Percentiles rank a stretch among this genome's conserved stretches.
phyloP scores from a whole-genome alignment of 35 echinoderm and acorn worm genomes.

The Eucidaris tribuloides region DNA sequence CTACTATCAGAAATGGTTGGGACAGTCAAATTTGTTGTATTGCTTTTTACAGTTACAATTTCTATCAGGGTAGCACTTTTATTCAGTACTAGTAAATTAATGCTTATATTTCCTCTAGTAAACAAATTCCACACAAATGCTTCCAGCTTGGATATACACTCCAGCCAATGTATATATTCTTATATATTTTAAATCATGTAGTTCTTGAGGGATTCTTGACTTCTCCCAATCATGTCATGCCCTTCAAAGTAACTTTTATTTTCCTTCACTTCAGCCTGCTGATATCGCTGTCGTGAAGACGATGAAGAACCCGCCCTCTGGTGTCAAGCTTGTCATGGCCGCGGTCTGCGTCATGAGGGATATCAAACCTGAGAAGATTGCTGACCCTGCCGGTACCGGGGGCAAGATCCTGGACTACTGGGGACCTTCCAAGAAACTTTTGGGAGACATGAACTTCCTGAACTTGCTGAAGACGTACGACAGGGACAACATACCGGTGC shows the following conservation, averaged over 20 bases:
- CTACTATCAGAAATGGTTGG: too few species aligned
- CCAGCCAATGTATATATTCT: too few species aligned
- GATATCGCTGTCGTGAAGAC: constrained; percentile 97
- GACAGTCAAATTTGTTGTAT: too few species aligned
- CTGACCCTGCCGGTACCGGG: constrained; percentile 91
- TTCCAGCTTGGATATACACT: too few species aligned
- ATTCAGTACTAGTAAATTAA: too few species aligned
- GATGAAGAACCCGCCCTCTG: constrained; percentile 90
- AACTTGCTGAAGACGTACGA: constrained; percentile 79
- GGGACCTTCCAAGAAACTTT: constrained; percentile 90
- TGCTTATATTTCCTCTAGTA: too few species aligned
- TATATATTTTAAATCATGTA: too few species aligned
- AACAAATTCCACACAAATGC: too few species aligned
- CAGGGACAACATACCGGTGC: constrained; percentile 90
- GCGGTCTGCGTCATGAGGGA: constrained; percentile 80
- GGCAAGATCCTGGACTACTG: constrained; percentile 99
- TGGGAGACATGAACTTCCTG: constrained; percentile 99
- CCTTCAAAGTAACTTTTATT: neutral
- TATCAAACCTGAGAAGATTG: constrained; percentile 94
- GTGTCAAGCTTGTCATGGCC: constrained; percentile 88
- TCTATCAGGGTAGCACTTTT: too few species aligned
- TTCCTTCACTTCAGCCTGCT: constrained; percentile 57
- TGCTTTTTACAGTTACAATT: too few species aligned
- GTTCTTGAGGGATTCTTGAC: too few species aligned
- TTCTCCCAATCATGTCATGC: too few species aligned